Evolutionary conservation across 2,888 invertebrate species (phyloP), one percentile per base, ranked within the genome.

Genomic region (Arge pagana): DNA sequence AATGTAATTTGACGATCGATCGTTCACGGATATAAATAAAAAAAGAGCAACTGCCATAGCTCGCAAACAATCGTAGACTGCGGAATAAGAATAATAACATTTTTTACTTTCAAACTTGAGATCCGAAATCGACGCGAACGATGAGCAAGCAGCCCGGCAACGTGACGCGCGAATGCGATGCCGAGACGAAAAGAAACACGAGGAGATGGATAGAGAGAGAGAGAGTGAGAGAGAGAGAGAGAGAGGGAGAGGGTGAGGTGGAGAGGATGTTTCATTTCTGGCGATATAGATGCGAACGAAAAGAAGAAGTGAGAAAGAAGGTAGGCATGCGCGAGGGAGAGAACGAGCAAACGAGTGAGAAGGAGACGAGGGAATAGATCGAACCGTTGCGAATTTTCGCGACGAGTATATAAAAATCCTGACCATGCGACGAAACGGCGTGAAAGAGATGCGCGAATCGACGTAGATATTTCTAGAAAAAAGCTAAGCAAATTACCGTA

Each of bases 1-100:
- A 45, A 35, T 37, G 24, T 36, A 48, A 43, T n/a, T n/a, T n/a
- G n/a, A 48, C 26, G 43, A 43, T 45, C 71, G 67, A 66, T 69
- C 72, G 71, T 72, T 67, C 67, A 68, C n/a, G n/a, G n/a, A n/a
- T n/a, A 70, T 71, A 67, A 40, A 67, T 71, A 66, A 71, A n/a
- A n/a, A n/a, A 72, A 66, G 66, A 71, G 73, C 68, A 70, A 73
- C 73, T 73, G 73, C 73, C 73, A 73, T 71, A 70, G 68, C 68
- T 70, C n/a, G n/a, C 62, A 63, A 67, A 65, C 45, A 64, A 65
- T 63, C 62, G 55, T 70, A 72, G 70, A 69, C 61, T 33, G 24
- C 45, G 65, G 70, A 71, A 65, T 71, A 68, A 51, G 10, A 41
- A 40, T 39, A 11, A 33, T 15, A 33, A 13, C 8, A 31, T 5